phyloP scores from a whole-genome alignment of 2,113 vertebrate species.

The Phalacrocorax aristotelis region DNA sequence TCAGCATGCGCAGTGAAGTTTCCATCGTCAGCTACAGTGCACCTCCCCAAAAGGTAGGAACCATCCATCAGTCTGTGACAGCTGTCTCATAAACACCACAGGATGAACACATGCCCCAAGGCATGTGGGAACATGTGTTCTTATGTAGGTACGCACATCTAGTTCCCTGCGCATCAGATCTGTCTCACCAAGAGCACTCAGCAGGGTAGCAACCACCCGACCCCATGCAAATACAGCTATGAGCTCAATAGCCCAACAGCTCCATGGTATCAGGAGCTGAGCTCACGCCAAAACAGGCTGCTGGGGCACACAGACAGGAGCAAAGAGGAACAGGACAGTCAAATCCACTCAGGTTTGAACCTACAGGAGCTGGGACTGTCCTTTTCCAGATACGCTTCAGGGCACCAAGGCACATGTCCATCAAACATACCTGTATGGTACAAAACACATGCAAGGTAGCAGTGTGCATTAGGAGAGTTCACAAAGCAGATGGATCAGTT shows the following conservation, averaged over 20 bases:
- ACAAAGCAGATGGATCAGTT: not conserved
- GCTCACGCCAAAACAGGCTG: not conserved
- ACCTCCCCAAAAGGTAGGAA: not conserved
- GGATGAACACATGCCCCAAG: not conserved
- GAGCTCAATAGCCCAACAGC: not conserved
- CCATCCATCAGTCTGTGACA: not conserved
- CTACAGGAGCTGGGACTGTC: not conserved
- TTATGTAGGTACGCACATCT: not conserved
- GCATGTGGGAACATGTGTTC: not conserved
- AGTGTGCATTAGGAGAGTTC: not conserved
- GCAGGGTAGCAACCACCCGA: not conserved
- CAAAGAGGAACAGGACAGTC: not conserved
- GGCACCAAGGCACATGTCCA: not conserved
- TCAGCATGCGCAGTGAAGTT: not conserved
- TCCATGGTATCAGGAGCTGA: not conserved
- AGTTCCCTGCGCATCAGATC: not conserved
- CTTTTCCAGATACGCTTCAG: not conserved
- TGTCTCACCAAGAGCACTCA: not conserved
- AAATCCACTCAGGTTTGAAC: not conserved
- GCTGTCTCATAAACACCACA: not conserved
- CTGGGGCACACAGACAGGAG: not conserved
- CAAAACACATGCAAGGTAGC: fast-evolving
- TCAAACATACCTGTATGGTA: not conserved
- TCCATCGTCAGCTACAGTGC: not conserved
- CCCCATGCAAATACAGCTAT: not conserved